Evolutionary conservation across 2,888 invertebrate genomes (phyloP).

Genomic region (Dryobotodes eremita): DNA sequence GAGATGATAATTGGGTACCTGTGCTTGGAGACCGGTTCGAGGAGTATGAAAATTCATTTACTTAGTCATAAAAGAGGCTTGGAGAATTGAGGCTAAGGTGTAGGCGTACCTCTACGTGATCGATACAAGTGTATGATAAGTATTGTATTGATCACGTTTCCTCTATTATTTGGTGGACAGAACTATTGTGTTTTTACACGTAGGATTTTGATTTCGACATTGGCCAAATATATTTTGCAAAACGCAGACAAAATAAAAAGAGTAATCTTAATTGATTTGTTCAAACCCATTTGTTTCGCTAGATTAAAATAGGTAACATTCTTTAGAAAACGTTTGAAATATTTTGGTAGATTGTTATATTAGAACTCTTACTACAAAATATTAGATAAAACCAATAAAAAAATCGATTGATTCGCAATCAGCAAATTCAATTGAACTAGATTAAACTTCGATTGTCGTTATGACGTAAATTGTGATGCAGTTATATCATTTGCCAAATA

Average conservation of each 20-base stretch:
- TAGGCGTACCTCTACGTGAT: constrained; percentile 36
- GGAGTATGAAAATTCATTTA: constrained; percentile 53
- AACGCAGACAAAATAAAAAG: constrained; percentile 10
- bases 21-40: constrained; percentile 44
- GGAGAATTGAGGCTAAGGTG: constrained; percentile 23
- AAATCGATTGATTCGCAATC: constrained; percentile 24
- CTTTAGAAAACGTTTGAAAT: not conserved
- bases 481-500: constrained; percentile 39
- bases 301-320: too few species aligned
- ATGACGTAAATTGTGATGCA: constrained; percentile 33
- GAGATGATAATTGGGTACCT: constrained; percentile 57
- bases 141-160: constrained; percentile 32
- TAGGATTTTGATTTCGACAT: not conserved
- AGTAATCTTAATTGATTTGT: constrained; percentile 5
- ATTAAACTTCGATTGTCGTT: constrained; percentile 38
- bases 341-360: not conserved
- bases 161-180: constrained; percentile 19
- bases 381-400: constrained; percentile 9
- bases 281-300: not conserved
- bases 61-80: constrained; percentile 34
- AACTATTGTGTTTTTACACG: not conserved
- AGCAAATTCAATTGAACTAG: constrained; percentile 8
- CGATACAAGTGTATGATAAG: constrained; percentile 32
- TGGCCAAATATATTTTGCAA: not conserved
- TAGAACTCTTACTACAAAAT: not conserved